These are phyloP conservation scores for Plectropomus leopardus DNA, from an alignment of 2,113 vertebrate genomes.

Conservation along the genomic window DNA sequence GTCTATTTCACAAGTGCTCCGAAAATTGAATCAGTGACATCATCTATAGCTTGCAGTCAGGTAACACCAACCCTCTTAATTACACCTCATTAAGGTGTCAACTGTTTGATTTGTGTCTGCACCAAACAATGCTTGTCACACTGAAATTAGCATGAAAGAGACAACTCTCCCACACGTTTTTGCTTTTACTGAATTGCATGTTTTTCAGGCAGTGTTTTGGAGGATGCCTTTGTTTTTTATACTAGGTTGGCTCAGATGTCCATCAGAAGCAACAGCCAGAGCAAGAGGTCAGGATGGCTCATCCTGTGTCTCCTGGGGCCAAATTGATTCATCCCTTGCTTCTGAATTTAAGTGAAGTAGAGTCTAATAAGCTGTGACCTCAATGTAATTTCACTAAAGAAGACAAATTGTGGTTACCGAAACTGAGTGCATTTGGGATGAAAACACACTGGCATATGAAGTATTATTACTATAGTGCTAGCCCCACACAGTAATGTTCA, in stretches of 20 bases:
- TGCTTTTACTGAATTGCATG: background rate
- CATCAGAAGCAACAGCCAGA: constrained; percentile 49
- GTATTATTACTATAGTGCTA: background rate
- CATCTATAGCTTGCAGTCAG: background rate
- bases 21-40: background rate
- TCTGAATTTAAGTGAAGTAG: constrained; percentile 36
- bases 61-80: background rate
- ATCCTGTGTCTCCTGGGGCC: constrained; percentile 57
- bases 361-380: constrained; percentile 57
- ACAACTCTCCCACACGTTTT: background rate
- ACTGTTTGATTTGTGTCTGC: background rate
- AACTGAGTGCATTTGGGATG: background rate
- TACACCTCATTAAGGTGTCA: background rate
- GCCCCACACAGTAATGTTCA: background rate
- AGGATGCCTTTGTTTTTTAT: constrained; percentile 14
- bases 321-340: constrained; percentile 56
- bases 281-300: constrained; percentile 58
- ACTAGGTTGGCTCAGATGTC: constrained; percentile 4
- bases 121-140: constrained; percentile 6
- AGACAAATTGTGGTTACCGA: constrained; percentile 13
- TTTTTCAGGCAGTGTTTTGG: constrained; percentile 1
- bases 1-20: background rate
- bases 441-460: constrained; percentile 26
- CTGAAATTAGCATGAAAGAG: background rate
- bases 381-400: constrained; percentile 43